Evolutionary conservation across 1,140 invertebrate species (phyloP).

Genomic region (Cydia amplana): DNA sequence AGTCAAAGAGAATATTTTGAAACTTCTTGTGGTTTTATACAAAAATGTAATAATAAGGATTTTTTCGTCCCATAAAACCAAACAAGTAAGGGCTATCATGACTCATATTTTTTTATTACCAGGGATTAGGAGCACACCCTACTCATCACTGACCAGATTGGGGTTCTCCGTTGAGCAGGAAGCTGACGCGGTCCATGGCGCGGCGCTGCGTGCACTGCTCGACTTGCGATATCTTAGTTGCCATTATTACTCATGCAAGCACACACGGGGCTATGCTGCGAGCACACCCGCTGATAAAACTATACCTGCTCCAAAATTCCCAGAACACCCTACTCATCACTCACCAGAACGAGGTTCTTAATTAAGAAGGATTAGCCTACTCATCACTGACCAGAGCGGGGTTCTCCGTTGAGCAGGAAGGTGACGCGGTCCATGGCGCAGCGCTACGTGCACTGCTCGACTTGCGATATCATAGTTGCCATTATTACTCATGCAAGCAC

Average conservation of each 20-base stretch:
- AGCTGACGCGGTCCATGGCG: slow-evolving; percentile 27
- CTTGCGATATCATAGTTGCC: not conserved
- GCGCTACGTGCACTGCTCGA: not conserved
- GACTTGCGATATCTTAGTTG: not conserved
- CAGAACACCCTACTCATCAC: too few species aligned
- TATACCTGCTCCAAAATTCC: too few species aligned
- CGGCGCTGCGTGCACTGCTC: not conserved
- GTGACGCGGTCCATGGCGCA: slow-evolving; percentile 17
- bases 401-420: slow-evolving; percentile 10
- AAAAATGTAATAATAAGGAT: too few species aligned
- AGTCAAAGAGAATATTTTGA: too few species aligned
- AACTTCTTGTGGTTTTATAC: too few species aligned
- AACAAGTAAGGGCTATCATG: too few species aligned
- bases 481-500: not conserved
- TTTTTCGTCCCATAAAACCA: too few species aligned
- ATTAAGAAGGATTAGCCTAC: too few species aligned
- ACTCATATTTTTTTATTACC: too few species aligned
- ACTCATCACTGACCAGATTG: not conserved
- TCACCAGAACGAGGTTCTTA: too few species aligned
- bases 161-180: slow-evolving; percentile 7
- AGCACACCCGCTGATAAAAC: not conserved
- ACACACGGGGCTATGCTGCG: not conserved
- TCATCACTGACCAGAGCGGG: slow-evolving; percentile 5
- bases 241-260: not conserved
- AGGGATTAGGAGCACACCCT: not conserved